Evolutionary conservation across 2,797 vertebrate genomes (phyloP), one percentile per base, ranked within the genome.

Genomic region (Pogoniulus pusillus): DNA sequence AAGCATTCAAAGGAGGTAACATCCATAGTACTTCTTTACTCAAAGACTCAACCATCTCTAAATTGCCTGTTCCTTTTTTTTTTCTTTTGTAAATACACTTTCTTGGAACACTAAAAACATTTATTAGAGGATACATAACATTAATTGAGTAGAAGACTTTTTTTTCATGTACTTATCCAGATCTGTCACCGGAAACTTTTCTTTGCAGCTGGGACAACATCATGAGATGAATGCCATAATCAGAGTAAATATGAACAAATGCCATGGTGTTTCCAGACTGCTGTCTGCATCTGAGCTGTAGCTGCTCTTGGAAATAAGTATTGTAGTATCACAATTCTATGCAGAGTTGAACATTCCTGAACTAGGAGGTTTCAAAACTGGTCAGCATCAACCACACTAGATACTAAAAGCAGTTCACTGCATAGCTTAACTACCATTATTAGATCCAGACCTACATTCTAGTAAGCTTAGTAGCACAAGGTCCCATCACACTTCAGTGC

Each of bases 171-270:
- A 57, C 10, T 39, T 92, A 29, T 45, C 27, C 35, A 79, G 39
- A 80, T 75, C 49, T 75, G 19, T 68, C 49, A 69, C 24, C 55
- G 55, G 63, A 62, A 85, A 51, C 37, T 71, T 47, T 32, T 41
- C 35, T 78, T 32, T 64, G 69, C 74, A 77, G 82, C 16, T 37
- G 12, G 24, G 24, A 82, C 29, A 68, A 7, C 10, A 55, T 18
- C 4, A 4, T 37, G 45, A 91, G 16, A 71, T 37, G 55, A 92
- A 77, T 94, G 53, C 24, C 71, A 69, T 68, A 76, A 26, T 75
- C 66, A 75, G 47, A 81, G 80, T 63, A 79, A 66, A 88, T 73
- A 57, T 66, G 80, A 90, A 76, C 22, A 84, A 93, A 85, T 49
- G 23, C 49, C 47, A 30, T 58, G 63, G 17, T 55, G 59, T 59